Evolutionary conservation across 92 coral and sea anemone species (phyloP).

Genomic region (Actinostola sp.): DNA sequence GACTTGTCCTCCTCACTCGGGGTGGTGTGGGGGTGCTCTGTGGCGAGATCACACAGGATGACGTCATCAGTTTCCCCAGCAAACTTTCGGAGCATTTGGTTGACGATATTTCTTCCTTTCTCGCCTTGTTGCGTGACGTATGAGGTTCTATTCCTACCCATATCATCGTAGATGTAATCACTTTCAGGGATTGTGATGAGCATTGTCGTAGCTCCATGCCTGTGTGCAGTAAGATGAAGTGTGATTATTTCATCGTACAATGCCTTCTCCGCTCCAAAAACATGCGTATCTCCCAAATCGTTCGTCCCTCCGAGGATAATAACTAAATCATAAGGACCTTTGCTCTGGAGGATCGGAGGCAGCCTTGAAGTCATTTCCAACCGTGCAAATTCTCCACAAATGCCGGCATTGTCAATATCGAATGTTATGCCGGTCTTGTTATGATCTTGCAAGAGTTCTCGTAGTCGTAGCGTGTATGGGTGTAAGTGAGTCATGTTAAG

Average conservation of each 20-base stretch:
- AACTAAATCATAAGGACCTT: constrained; percentile 64
- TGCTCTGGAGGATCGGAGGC: constrained; percentile 37
- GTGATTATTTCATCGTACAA: constrained; percentile 50
- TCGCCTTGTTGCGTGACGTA: constrained; percentile 78
- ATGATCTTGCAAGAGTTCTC: constrained; percentile 40
- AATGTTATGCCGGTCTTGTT: constrained; percentile 30
- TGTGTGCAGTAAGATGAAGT: constrained; percentile 45
- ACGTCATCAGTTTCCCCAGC: constrained; percentile 29
- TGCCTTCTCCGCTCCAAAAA: constrained; percentile 52
- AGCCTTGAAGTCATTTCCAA: constrained; percentile 64
- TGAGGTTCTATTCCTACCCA: constrained; percentile 56
- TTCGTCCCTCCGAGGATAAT: constrained; percentile 85
- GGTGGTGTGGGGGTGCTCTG: constrained; percentile 57
- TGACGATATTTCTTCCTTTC: constrained; percentile 56
- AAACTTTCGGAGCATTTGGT: constrained; percentile 58
- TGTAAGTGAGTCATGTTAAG: constrained; percentile 39
- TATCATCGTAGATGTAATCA: constrained; percentile 60
- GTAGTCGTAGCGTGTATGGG: constrained; percentile 67
- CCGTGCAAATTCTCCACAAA: constrained; percentile 67
- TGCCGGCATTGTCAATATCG: constrained; percentile 66
- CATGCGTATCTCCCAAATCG: constrained; percentile 58
- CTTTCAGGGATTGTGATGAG: constrained; percentile 79
- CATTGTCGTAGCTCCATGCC: constrained; percentile 55
- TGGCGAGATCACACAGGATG: constrained; percentile 67
- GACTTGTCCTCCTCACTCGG: constrained; percentile 46